phyloP scores from a whole-genome alignment of 2,888 invertebrate genomes.

The Apeira syringaria region DNA sequence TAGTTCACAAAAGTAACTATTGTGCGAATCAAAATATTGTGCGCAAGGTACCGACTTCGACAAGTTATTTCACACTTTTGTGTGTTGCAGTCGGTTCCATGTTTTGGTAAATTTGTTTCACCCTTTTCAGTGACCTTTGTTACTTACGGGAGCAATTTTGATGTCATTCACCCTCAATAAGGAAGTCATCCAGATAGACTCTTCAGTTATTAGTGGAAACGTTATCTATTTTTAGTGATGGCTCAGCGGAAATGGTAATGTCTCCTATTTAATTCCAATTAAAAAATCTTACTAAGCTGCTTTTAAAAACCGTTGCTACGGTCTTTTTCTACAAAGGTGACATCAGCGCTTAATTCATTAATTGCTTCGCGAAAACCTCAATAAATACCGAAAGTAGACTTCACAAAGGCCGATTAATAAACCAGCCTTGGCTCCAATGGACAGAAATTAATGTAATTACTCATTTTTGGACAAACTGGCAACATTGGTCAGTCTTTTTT shows the following conservation, averaged over 20 bases:
- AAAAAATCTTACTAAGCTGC: no score
- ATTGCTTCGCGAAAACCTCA: slow-evolving; percentile 26
- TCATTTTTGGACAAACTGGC: slow-evolving; percentile 15
- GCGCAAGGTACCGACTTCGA: not conserved
- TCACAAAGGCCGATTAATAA: slow-evolving; percentile 30
- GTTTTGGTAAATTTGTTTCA: not conserved
- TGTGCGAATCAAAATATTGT: no score
- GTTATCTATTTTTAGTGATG: no score
- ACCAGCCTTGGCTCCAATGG: slow-evolving; percentile 25
- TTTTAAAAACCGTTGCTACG: not conserved
- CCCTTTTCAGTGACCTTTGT: no score
- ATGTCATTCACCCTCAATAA: no score
- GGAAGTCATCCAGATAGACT: no score
- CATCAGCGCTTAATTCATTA: slow-evolving; percentile 28
- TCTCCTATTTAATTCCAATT: no score
- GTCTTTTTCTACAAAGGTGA: no score
- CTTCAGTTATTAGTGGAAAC: no score
- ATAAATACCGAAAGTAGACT: slow-evolving; percentile 29
- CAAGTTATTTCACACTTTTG: not conserved
- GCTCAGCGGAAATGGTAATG: no score
- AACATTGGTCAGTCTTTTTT: not conserved
- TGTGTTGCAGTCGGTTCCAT: not conserved
- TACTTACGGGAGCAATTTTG: no score
- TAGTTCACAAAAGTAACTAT: no score
- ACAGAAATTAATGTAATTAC: slow-evolving; percentile 25